Conservation (phyloP, 1,140 invertebrate species). For the Meteorus sp. region DNA sequence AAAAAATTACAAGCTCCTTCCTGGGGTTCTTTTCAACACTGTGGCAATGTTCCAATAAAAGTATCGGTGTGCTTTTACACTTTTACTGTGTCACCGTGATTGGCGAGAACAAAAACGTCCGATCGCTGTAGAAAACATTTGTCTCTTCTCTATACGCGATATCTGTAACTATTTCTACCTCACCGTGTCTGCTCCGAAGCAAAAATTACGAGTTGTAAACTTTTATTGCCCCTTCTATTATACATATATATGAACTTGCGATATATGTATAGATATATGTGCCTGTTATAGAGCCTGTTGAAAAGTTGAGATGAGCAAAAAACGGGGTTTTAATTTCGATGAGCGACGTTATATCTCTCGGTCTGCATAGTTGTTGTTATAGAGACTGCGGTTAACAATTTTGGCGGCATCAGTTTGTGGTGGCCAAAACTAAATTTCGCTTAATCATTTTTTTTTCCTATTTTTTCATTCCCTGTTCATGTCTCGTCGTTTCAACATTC, state of each 20-base stretch:
- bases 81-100: background rate
- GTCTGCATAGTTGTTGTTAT: constrained; percentile 18
- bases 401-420: constrained; percentile 11
- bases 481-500: too few species aligned
- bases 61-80: background rate
- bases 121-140: background rate
- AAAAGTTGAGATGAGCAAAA: background rate
- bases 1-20: constrained; percentile 29
- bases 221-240: constrained; percentile 1
- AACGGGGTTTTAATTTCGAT: background rate
- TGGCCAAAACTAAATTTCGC: constrained; percentile 15
- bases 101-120: background rate
- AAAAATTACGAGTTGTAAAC: constrained; percentile 2
- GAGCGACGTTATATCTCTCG: background rate
- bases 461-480: background rate
- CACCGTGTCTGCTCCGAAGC: background rate
- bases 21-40: constrained; percentile 6
- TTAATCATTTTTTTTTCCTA: background rate
- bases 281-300: background rate
- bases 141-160: background rate
- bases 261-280: background rate
- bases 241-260: background rate
- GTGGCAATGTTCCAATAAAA: constrained; percentile 6
- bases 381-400: constrained; percentile 18
- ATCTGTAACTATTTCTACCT: background rate